phyloP scores from a whole-genome alignment of 2,888 invertebrate species.

The Psylliodes chrysocephalus region DNA sequence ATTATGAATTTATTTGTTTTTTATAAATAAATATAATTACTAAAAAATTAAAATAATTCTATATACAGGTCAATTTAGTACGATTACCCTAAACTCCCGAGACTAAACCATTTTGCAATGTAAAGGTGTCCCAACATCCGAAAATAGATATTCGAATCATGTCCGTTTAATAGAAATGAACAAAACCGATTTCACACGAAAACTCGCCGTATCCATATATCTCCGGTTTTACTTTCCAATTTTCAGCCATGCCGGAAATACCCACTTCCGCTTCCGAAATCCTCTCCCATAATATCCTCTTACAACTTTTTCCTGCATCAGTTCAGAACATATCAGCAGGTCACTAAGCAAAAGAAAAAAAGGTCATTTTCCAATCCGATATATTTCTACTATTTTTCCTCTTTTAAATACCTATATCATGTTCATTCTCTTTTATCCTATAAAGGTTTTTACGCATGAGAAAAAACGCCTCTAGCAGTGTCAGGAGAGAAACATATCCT shows the following conservation, averaged over 20 bases:
- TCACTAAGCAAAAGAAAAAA: neutral
- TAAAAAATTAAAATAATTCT: too few relatives aligned
- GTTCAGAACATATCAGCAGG: neutral
- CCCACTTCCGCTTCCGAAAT: neutral
- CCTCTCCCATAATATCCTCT: neutral
- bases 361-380: neutral
- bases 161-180: too few relatives aligned
- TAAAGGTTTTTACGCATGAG: slow-evolving; percentile 22
- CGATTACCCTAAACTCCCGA: too few relatives aligned
- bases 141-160: too few relatives aligned
- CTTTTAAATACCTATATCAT: slow-evolving; percentile 19
- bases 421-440: slow-evolving; percentile 2
- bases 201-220: too few relatives aligned
- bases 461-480: slow-evolving; percentile 17
- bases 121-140: too few relatives aligned
- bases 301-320: neutral
- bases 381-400: neutral
- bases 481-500: slow-evolving; percentile 16
- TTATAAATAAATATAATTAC: too few relatives aligned
- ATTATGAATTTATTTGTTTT: too few relatives aligned
- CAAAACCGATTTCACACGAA: too few relatives aligned
- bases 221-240: neutral
- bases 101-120: too few relatives aligned
- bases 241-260: neutral
- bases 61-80: too few relatives aligned